Evolutionary conservation across 2,888 invertebrate species (phyloP).

Genomic region (Athetis lepigone): DNA sequence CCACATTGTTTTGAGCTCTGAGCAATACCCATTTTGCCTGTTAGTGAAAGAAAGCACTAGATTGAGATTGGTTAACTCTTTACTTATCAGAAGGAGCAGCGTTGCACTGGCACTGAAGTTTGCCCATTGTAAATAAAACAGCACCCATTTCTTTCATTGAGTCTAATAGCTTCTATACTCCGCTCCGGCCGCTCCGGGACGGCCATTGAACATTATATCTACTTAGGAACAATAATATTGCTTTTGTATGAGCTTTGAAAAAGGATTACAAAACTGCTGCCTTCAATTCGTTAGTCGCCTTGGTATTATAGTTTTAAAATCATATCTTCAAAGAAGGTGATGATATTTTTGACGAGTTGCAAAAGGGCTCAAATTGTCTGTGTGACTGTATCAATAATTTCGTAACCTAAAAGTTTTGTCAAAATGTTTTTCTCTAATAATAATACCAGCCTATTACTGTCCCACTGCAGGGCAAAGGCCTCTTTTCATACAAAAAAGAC

Average conservation of each 20-base stretch:
- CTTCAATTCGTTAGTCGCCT: not conserved
- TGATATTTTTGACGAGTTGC: conserved; percentile 1
- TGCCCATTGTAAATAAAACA: conserved; percentile 37
- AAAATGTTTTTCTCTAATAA: no score
- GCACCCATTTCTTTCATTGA: conserved; percentile 35
- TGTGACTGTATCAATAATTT: no score
- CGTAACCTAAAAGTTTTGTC: no score
- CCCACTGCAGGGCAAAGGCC: no score
- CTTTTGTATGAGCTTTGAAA: conserved; percentile 16
- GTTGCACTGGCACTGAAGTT: conserved; percentile 28
- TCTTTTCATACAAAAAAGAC: no score
- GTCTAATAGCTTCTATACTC: conserved; percentile 46
- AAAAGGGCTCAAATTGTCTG: no score
- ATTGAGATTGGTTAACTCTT: conserved; percentile 7
- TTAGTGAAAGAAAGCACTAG: conserved; percentile 2
- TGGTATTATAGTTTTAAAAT: no score
- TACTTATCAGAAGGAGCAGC: conserved; percentile 13
- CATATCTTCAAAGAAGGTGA: no score
- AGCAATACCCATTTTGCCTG: not conserved
- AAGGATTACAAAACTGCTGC: not conserved
- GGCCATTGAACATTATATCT: conserved; percentile 19
- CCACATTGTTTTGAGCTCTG: no score
- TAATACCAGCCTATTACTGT: no score
- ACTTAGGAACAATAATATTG: conserved; percentile 19
- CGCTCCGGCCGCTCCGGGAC: conserved; percentile 17